Evolutionary conservation across 2,888 invertebrate species (phyloP), one percentile per base, ranked within the genome.

Genomic region (Drosophila colorata): DNA sequence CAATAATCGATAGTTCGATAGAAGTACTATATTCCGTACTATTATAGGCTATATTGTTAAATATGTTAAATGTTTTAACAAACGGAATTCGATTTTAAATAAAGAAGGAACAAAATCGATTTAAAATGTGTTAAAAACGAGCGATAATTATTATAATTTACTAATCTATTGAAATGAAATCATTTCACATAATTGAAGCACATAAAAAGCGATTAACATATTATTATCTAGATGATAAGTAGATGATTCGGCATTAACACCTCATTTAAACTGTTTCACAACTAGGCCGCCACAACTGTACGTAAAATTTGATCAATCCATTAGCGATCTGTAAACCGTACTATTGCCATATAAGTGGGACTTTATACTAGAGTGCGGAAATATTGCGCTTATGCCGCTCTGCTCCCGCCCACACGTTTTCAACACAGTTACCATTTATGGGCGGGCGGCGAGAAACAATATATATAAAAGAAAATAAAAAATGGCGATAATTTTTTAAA

Each of bases 241-340:
- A 40, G 40, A 55, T 66, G 63, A 59, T 49, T 52, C 38, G 13
- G 11, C 35, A 63, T 74, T 63, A 63, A 66, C 70, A 74, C 58
- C 44, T 59, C 20, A 47, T 43, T 40, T 11, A n/a, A 57, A 47
- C 23, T 20, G 33, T 40, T 38, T 18, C 25, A 40, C 47, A 64
- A 49, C 43, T 44, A 44, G 47, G 16, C 11, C 40, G 25, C 33
- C 47, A 14, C 61, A 66, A 58, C 48, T 35, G 28, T 48, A 52
- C 43, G n/a, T 25, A 43, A 51, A 20, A 31, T 51, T 63, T 57
- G 43, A 63, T 46, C 44, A 51, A 46, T 41, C 61, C 41, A 63
- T 63, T 66, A 65, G 52, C 63, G 51, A 14, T 13, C 55, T 35
- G 57, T 58, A 35, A 58, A 67, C 28, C 38, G 28, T 44, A 25